phyloP scores from a whole-genome alignment of 2,888 invertebrate species.

The Hyposoter dolosus region DNA sequence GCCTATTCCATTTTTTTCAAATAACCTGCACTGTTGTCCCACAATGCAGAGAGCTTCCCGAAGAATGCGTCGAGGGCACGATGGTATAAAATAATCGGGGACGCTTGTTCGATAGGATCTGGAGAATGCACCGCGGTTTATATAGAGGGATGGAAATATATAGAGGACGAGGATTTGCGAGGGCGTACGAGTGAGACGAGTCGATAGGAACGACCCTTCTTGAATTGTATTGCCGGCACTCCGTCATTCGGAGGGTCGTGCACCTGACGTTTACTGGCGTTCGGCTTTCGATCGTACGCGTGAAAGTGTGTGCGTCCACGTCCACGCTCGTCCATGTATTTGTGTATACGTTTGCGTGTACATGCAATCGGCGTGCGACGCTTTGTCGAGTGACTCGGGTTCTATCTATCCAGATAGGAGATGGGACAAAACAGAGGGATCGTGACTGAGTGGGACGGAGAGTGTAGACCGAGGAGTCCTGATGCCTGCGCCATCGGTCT shows the following conservation, averaged over 20 bases:
- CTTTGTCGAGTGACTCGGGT: conserved; percentile 71
- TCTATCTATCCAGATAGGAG: conserved; percentile 69
- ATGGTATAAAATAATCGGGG: conserved; percentile 77
- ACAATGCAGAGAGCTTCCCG: conserved; percentile 6
- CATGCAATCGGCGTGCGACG: conserved; percentile 56
- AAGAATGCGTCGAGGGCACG: conserved; percentile 41
- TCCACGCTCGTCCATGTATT: conserved; percentile 11
- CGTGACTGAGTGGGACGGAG: conserved; percentile 50
- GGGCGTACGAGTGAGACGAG: conserved; percentile 16
- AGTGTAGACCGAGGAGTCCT: conserved; percentile 56
- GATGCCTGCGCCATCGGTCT: conserved; percentile 53
- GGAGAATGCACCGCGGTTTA: conserved; percentile 23
- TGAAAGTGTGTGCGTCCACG: background rate
- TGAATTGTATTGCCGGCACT: conserved; percentile 78
- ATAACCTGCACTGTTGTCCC: conserved; percentile 18
- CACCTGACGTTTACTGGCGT: conserved; percentile 81
- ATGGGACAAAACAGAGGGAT: conserved; percentile 57
- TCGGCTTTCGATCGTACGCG: conserved; percentile 68
- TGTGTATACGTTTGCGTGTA: conserved; percentile 25
- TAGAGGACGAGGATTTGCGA: conserved; percentile 50
- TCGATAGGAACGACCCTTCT: conserved; percentile 63
- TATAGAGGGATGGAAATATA: conserved; percentile 42
- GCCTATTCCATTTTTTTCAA: background rate
- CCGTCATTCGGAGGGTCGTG: conserved; percentile 78
- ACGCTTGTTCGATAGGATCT: conserved; percentile 77